Conservation (phyloP, 2,113 vertebrate genomes). For the Otolemur garnettii region DNA sequence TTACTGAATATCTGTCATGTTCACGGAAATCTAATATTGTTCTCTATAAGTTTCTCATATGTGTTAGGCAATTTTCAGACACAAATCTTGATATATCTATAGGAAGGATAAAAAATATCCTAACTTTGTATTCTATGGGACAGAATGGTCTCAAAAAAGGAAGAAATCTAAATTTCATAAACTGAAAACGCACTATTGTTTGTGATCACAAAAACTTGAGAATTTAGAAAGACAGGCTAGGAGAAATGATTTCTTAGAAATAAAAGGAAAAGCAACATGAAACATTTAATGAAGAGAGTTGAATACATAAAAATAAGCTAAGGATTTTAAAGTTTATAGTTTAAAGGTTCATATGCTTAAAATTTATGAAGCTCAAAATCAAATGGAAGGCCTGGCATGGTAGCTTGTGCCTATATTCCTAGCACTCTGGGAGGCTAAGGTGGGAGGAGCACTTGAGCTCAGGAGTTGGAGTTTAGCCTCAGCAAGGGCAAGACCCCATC, state of each 20-base stretch:
- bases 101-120: background rate
- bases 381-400: background rate
- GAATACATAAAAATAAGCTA: background rate
- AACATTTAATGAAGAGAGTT: background rate
- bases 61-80: background rate
- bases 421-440: too few species aligned
- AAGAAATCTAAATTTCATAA: slow-evolving; percentile 33
- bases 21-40: background rate
- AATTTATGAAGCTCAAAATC: slow-evolving; percentile 5
- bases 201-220: background rate
- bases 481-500: too few species aligned
- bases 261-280: slow-evolving; percentile 18
- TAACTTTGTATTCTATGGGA: background rate
- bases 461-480: too few species aligned
- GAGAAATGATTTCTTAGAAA: slow-evolving; percentile 50
- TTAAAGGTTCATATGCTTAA: background rate
- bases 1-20: background rate
- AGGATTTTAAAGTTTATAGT: background rate
- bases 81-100: background rate
- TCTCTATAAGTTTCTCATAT: background rate
- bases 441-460: too few species aligned
- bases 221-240: background rate
- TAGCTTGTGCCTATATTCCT: too few species aligned
- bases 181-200: background rate
- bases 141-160: background rate